Conservation (phyloP, 2,797 vertebrate species). For the Pangasius mekongensis region DNA sequence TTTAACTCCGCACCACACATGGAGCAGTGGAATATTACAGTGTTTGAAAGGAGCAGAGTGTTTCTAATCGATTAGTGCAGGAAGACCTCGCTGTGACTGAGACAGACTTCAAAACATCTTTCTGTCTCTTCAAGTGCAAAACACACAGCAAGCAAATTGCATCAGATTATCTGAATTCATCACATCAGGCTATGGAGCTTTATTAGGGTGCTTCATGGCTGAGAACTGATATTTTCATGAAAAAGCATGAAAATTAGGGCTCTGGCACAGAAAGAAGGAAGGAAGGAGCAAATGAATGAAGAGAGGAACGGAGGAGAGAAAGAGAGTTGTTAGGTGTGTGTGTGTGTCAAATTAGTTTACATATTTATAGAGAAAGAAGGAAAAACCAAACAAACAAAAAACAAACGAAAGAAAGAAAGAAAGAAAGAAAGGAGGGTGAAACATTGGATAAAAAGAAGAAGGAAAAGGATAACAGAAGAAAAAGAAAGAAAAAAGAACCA, state of each 20-base stretch:
- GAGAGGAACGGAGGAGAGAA: background rate
- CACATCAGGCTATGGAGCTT: slow-evolving; percentile 29
- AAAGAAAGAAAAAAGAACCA: no score
- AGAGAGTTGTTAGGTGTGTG: background rate
- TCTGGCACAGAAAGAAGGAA: background rate
- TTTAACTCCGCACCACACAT: slow-evolving; percentile 57
- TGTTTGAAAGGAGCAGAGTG: slow-evolving; percentile 69
- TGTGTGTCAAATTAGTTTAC: background rate
- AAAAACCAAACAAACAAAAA: no score
- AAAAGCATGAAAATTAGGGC: background rate
- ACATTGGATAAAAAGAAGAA: no score
- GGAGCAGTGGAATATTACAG: slow-evolving; percentile 71
- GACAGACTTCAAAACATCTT: slow-evolving; percentile 58
- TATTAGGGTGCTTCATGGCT: slow-evolving; percentile 15
- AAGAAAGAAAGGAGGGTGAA: no score
- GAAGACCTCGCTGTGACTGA: slow-evolving; percentile 49
- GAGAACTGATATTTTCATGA: background rate
- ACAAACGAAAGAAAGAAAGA: no score
- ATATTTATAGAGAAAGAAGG: background rate
- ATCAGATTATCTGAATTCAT: slow-evolving; percentile 42
- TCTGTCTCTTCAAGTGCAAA: slow-evolving; percentile 28
- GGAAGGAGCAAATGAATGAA: background rate
- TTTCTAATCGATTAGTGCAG: slow-evolving; percentile 71
- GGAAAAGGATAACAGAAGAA: no score
- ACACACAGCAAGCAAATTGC: slow-evolving; percentile 25